Evolutionary conservation across 1,140 invertebrate genomes (phyloP), one percentile per base, ranked within the genome.

Genomic region (Neotoxoptera formosana): DNA sequence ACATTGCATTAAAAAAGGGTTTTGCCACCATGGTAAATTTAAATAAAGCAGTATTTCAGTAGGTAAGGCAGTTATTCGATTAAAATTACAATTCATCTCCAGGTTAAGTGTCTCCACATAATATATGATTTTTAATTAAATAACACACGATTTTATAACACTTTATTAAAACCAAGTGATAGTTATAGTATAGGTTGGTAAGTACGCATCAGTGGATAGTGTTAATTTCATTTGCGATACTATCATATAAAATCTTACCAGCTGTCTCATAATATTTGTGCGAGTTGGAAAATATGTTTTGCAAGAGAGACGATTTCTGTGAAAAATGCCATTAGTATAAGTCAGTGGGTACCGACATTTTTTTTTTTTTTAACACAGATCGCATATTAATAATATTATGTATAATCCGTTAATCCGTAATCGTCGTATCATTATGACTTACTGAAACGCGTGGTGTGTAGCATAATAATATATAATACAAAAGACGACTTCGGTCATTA

Each of bases 51-150:
- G n/a, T n/a, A n/a, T n/a, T n/a, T 7, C 4, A 23, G n/a, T 8
- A 2, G 34, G 34, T 41, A 36, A 14, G 7, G 3, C 2, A n/a
- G 7, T 7, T 89, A 89, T 56, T 56, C 51, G 87, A 89, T 53
- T 36, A 36, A 41, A 89, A 53, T 56, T 34, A 25, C 1, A 20
- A 41, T 56, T 89, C 17, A 56, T 89, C 51, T 56, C 2, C 48
- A 51, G 21, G 7, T 51, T 88, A 86, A 86, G 84, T 87, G 14
- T 25, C 47, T 2, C 25, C 9, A 45, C 83, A 41, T 23, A 30
- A 14, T 34, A n/a, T 34, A 81, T 34, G 86, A 30, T n/a, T 87
- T 87, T 87, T 87, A 87, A 87, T 87, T 87, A 87, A 48, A 89
- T 36, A 36, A 53, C n/a, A 53, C 25, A 56, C 34, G n/a, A 53